Conservation (phyloP, 2,797 vertebrate species). For the Channallabes apus region DNA sequence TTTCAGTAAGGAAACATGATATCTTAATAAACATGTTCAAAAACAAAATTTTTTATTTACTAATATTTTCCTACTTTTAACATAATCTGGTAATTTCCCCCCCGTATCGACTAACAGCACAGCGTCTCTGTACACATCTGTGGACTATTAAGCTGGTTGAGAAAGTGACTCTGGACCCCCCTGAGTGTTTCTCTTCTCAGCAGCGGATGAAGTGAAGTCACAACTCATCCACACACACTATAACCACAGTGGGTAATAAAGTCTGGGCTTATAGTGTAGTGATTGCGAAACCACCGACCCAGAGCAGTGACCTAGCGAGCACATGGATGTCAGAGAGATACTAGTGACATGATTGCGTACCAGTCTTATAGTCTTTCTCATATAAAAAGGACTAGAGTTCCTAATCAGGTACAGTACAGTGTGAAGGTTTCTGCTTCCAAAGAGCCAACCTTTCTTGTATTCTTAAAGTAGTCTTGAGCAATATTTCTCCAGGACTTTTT, state of each 20-base stretch:
- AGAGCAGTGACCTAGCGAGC: not conserved
- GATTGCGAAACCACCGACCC: not conserved
- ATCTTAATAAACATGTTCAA: not conserved
- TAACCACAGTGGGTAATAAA: not conserved
- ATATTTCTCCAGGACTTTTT: too few relatives aligned
- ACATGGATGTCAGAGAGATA: not conserved
- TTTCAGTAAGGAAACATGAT: not conserved
- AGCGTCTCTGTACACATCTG: constrained; percentile 42
- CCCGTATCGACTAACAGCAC: not conserved
- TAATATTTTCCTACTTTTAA: not conserved
- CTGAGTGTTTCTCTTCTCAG: constrained; percentile 11
- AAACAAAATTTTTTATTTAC: not conserved
- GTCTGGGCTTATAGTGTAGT: not conserved
- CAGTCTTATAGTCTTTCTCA: not conserved
- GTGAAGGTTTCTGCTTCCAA: too few relatives aligned
- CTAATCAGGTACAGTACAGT: not conserved
- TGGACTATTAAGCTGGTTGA: constrained; percentile 38
- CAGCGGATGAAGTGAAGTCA: not conserved
- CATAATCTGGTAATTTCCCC: not conserved
- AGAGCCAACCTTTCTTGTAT: too few relatives aligned
- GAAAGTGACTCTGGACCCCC: constrained; percentile 35
- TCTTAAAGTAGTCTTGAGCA: too few relatives aligned
- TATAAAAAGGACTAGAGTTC: not conserved
- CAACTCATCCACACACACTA: constrained; percentile 6
- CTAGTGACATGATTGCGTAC: too few relatives aligned